Percentiles rank a stretch among this genome's conserved stretches.
These are phyloP conservation scores for Daptonema setosum DNA, from an alignment of 2,888 invertebrate species.

Conservation along the genomic window DNA sequence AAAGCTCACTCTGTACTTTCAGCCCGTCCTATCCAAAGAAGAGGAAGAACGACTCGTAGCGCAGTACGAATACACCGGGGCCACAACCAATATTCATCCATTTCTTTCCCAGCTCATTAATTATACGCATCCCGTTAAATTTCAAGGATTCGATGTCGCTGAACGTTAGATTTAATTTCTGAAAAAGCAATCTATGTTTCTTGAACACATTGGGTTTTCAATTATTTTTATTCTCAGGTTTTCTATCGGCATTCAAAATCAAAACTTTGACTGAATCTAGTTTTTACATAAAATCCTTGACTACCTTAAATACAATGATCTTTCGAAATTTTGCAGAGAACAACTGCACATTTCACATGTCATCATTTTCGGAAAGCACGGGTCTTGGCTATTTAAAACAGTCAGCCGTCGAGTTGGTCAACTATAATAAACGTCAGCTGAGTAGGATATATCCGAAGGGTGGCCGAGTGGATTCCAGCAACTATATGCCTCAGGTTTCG, in stretches of 20 bases:
- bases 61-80: constrained; percentile 33
- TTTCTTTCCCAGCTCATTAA: constrained; percentile 96
- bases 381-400: constrained; percentile 85
- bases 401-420: constrained; percentile 91
- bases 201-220: neutral
- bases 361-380: constrained; percentile 90
- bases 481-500: constrained; percentile 93
- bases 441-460: constrained; percentile 96
- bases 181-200: neutral
- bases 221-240: no score
- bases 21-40: constrained; percentile 31
- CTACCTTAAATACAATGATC: neutral
- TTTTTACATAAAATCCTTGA: neutral
- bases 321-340: constrained; percentile 44
- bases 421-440: constrained; percentile 98
- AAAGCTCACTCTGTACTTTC: no score
- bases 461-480: constrained; percentile 90
- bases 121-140: constrained; percentile 98
- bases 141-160: constrained; percentile 86
- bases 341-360: constrained; percentile 93
- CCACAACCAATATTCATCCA: constrained; percentile 95
- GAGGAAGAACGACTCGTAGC: constrained; percentile 33
- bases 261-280: no score
- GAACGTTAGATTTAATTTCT: constrained; percentile 59
- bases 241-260: no score